Conservation (phyloP, 2,888 invertebrate genomes). For the Pantelozetes paolii region DNA sequence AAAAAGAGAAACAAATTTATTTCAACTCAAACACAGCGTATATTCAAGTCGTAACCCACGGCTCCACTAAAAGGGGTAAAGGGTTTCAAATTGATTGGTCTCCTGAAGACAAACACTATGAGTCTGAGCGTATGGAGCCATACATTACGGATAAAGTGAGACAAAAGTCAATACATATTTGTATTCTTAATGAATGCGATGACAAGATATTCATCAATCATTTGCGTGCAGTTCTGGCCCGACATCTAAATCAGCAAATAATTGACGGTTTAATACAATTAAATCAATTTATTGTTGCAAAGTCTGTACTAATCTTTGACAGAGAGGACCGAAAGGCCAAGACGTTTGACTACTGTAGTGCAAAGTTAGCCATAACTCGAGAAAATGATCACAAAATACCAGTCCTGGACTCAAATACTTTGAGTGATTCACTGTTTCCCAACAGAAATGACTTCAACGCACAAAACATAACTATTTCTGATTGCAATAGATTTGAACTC, state of each 20-base stretch:
- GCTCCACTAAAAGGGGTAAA: background rate
- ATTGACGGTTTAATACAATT: background rate
- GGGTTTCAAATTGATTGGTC: constrained; percentile 49
- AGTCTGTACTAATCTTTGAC: constrained; percentile 8
- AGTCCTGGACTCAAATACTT: background rate
- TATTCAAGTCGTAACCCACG: constrained; percentile 14
- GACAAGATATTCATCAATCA: background rate
- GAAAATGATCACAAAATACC: background rate
- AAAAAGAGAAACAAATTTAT: background rate
- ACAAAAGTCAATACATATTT: background rate
- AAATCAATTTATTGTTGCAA: background rate
- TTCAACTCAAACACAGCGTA: background rate
- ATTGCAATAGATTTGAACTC: background rate
- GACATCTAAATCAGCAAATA: background rate
- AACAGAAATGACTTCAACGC: background rate
- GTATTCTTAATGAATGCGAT: background rate
- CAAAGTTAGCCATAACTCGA: background rate
- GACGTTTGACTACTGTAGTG: background rate
- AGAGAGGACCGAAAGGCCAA: background rate
- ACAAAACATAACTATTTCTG: background rate
- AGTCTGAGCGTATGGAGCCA: constrained; percentile 66
- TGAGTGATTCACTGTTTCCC: background rate
- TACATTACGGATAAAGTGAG: background rate
- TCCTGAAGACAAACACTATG: constrained; percentile 90
- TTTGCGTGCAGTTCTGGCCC: background rate